Percentiles rank a stretch among this genome's conserved stretches.
Conservation (phyloP, 2,888 invertebrate species). For the Lasius fuliginosus region DNA sequence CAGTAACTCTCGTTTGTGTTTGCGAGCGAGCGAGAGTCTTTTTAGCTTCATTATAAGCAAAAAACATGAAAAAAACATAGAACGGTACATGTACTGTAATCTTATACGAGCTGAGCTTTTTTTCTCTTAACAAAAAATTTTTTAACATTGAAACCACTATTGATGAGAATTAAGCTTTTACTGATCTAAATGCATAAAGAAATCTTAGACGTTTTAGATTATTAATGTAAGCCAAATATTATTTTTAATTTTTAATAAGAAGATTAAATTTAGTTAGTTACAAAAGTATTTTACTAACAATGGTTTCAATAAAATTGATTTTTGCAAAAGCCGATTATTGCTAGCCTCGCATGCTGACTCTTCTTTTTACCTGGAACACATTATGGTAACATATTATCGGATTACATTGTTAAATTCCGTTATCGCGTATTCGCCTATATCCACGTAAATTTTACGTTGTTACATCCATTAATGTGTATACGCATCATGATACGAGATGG, state of each 20-base stretch:
- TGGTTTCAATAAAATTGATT: background rate
- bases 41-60: background rate
- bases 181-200: background rate
- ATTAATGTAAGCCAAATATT: background rate
- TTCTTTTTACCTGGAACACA: background rate
- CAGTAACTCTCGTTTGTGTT: background rate
- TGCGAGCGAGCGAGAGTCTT: background rate
- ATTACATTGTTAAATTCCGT: slow-evolving; percentile 29
- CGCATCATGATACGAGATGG: slow-evolving; percentile 25
- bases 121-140: background rate
- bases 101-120: background rate
- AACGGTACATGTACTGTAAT: background rate
- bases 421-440: background rate
- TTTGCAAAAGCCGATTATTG: slow-evolving; percentile 4
- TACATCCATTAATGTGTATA: slow-evolving; percentile 31
- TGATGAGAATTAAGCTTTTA: background rate
- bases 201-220: background rate
- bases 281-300: background rate
- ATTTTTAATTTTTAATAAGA: background rate
- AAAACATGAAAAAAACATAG: background rate
- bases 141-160: slow-evolving; percentile 1
- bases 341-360: background rate
- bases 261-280: background rate
- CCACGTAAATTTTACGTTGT: slow-evolving; percentile 25
- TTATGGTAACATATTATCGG: slow-evolving; percentile 7